These are phyloP conservation scores for Aptenodytes forsteri DNA, from an alignment of 2,113 vertebrate species.

Conservation along the genomic window DNA sequence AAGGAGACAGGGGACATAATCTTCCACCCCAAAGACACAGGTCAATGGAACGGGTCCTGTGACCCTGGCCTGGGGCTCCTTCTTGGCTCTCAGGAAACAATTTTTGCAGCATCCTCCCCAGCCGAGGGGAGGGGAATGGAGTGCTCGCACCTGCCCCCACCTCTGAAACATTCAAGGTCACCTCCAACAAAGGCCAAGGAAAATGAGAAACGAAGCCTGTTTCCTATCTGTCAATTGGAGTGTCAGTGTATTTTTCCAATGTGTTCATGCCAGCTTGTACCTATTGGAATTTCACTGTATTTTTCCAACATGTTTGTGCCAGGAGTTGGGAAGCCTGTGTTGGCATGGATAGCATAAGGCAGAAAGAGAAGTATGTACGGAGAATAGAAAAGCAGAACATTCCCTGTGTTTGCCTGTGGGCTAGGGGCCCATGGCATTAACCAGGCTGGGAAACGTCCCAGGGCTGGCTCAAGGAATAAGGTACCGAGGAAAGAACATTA, in stretches of 20 bases:
- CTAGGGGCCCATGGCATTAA: neutral
- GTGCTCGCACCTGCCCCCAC: neutral
- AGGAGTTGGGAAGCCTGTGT: neutral
- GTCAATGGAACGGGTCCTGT: neutral
- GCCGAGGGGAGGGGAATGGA: neutral
- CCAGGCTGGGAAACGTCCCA: fast-evolving
- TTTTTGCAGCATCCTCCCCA: neutral
- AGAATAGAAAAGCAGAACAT: neutral
- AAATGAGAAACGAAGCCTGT: neutral
- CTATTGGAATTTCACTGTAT: neutral
- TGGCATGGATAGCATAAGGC: neutral
- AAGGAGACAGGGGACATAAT: neutral
- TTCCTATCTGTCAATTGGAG: neutral
- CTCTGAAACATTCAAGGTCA: neutral
- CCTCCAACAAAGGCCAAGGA: neutral
- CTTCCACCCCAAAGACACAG: neutral
- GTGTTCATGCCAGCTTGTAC: neutral
- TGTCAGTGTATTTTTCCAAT: neutral
- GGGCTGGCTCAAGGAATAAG: neutral
- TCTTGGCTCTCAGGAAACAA: neutral
- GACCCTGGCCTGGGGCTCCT: neutral
- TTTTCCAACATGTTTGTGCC: neutral
- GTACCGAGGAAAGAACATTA: neutral
- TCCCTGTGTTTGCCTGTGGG: neutral
- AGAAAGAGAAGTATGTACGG: neutral